A percentile compares a stretch with the other conserved stretches of the same genome.
Conservation (phyloP, 2,888 invertebrate species). For the Limulus polyphemus region DNA sequence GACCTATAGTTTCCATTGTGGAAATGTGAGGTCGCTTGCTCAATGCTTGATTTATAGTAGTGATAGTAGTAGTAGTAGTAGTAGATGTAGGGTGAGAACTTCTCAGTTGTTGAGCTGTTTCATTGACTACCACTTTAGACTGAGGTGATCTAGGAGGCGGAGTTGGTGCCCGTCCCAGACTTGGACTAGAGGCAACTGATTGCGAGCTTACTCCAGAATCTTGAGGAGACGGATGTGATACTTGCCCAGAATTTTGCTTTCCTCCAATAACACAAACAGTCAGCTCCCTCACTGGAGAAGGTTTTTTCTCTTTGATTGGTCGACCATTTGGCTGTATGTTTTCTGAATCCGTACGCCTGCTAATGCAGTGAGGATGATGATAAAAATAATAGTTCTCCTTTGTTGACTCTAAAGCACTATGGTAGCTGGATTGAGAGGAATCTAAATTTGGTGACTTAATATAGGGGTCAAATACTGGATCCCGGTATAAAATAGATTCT, state of each 20-base stretch:
- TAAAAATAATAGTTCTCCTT: too few species aligned
- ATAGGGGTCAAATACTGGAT: too few species aligned
- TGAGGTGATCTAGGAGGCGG: neutral
- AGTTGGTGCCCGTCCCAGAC: constrained; percentile 12
- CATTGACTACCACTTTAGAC: neutral
- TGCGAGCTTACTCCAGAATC: constrained; percentile 23
- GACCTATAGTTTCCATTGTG: too few species aligned
- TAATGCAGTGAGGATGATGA: too few species aligned
- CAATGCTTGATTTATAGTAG: neutral
- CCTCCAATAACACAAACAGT: neutral
- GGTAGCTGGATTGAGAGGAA: too few species aligned
- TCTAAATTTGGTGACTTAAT: too few species aligned
- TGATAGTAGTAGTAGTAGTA: neutral
- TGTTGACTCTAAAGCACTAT: too few species aligned
- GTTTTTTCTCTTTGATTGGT: neutral
- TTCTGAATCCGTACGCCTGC: too few species aligned
- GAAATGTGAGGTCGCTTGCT: neutral
- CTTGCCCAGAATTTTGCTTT: neutral
- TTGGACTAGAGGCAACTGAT: constrained; percentile 21
- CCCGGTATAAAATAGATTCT: too few species aligned
- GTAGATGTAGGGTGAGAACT: neutral
- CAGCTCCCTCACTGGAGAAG: neutral
- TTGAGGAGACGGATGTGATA: constrained; percentile 14
- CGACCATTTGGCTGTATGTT: neutral
- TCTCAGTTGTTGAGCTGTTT: neutral